These are phyloP conservation scores for Tinea pellionella DNA, from an alignment of 2,888 invertebrate genomes.

Conservation along the genomic window DNA sequence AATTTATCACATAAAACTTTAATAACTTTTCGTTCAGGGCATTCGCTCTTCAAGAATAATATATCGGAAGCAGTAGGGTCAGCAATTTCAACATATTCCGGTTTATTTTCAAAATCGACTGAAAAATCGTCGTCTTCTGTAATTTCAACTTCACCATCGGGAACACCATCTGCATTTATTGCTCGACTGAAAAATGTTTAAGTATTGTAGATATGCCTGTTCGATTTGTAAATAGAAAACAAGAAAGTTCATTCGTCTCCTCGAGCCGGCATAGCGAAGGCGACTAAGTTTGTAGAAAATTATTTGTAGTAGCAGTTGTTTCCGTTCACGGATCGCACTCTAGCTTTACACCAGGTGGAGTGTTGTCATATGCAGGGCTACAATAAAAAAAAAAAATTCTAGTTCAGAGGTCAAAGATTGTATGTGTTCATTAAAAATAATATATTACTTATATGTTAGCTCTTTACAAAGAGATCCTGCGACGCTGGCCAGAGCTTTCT, in stretches of 20 bases:
- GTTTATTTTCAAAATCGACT: slow-evolving; percentile 21
- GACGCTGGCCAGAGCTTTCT: slow-evolving; percentile 74
- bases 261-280: no score
- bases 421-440: no score
- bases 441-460: slow-evolving; percentile 76
- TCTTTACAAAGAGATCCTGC: slow-evolving; percentile 83
- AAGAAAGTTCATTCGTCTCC: no score
- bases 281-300: no score
- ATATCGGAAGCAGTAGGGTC: slow-evolving; percentile 85
- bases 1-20: slow-evolving; percentile 82
- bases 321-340: no score
- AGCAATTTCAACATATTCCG: slow-evolving; percentile 82
- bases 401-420: no score
- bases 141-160: slow-evolving; percentile 72
- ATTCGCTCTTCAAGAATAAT: slow-evolving; percentile 81
- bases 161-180: slow-evolving; percentile 75
- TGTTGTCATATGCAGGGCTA: no score
- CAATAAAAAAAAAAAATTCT: no score
- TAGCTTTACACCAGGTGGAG: no score
- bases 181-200: slow-evolving; percentile 68
- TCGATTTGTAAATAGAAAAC: no score
- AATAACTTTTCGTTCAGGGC: slow-evolving; percentile 81
- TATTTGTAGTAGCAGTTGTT: no score
- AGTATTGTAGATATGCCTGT: no score
- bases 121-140: slow-evolving; percentile 66